phyloP scores from a whole-genome alignment of 1,140 invertebrate genomes.

The Cepaea nemoralis region DNA sequence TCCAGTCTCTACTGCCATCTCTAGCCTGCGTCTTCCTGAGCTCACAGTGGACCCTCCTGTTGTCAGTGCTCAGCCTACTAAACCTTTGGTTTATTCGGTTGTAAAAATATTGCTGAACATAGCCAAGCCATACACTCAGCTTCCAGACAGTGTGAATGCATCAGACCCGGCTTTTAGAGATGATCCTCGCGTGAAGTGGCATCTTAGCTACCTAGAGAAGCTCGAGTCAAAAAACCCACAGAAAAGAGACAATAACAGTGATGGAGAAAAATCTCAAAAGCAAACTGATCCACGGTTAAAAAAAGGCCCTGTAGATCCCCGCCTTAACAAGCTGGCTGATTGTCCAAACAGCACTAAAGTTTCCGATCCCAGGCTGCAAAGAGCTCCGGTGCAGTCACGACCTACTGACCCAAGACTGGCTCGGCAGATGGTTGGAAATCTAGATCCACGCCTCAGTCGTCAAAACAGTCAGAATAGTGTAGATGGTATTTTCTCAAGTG shows the following conservation, averaged over 20 bases:
- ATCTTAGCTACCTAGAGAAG: constrained; percentile 20
- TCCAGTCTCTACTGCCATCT: background rate
- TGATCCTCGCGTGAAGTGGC: constrained; percentile 60
- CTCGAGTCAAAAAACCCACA: constrained; percentile 5
- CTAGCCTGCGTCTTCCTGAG: constrained; percentile 22
- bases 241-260: constrained; percentile 14
- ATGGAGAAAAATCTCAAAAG: constrained; percentile 29
- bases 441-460: constrained; percentile 22
- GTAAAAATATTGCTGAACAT: constrained; percentile 31
- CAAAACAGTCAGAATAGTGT: constrained; percentile 28
- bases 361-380: constrained; percentile 34
- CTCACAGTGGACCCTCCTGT: constrained; percentile 46
- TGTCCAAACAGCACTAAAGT: constrained; percentile 14
- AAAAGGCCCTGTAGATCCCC: constrained; percentile 36
- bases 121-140: constrained; percentile 42
- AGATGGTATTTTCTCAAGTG: background rate
- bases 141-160: constrained; percentile 55
- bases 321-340: constrained; percentile 23
- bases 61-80: constrained; percentile 41
- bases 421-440: background rate
- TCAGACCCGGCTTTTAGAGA: constrained; percentile 53
- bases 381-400: background rate
- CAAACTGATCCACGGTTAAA: constrained; percentile 37
- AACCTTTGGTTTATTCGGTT: constrained; percentile 40
- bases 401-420: constrained; percentile 28